A percentile compares a stretch with the other conserved stretches of the same genome.
These are phyloP conservation scores for Trichogramma dendrolimi DNA, from an alignment of 2,888 invertebrate genomes.

Conservation along the genomic window DNA sequence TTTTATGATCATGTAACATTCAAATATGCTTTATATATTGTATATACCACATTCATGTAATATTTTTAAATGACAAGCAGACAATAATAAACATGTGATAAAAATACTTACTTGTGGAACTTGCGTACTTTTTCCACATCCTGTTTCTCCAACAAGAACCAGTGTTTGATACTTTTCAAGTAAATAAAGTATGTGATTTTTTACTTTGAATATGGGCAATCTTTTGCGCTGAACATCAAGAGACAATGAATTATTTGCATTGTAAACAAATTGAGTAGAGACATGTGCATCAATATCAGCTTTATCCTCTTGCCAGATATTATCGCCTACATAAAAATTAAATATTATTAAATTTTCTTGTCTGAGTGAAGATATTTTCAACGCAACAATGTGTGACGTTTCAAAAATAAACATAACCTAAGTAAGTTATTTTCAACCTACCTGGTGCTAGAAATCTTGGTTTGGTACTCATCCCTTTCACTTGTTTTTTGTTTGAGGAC, in stretches of 20 bases:
- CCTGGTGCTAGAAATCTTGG: constrained; percentile 27
- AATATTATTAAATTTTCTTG: background rate
- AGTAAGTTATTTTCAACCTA: background rate
- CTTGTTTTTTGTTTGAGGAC: too few relatives aligned
- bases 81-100: background rate
- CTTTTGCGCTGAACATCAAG: constrained; percentile 79
- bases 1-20: too few relatives aligned
- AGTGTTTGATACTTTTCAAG: constrained; percentile 87
- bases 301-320: constrained; percentile 50
- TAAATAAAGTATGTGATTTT: constrained; percentile 83
- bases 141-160: constrained; percentile 89
- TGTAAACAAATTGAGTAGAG: constrained; percentile 72
- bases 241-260: constrained; percentile 77
- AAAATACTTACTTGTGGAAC: constrained; percentile 74
- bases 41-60: too few relatives aligned
- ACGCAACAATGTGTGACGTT: too few relatives aligned
- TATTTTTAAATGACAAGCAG: too few relatives aligned
- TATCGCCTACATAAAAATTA: constrained; percentile 38
- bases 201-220: constrained; percentile 81
- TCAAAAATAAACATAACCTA: constrained; percentile 1
- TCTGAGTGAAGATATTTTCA: too few relatives aligned
- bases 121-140: constrained; percentile 94
- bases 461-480: constrained; percentile 17
- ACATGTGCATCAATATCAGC: constrained; percentile 59
- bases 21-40: too few relatives aligned